A percentile compares a stretch with the other conserved stretches of the same genome.
These are phyloP conservation scores for Sciurus carolinensis DNA, from an alignment of 2,797 vertebrate genomes.

Conservation along the genomic window DNA sequence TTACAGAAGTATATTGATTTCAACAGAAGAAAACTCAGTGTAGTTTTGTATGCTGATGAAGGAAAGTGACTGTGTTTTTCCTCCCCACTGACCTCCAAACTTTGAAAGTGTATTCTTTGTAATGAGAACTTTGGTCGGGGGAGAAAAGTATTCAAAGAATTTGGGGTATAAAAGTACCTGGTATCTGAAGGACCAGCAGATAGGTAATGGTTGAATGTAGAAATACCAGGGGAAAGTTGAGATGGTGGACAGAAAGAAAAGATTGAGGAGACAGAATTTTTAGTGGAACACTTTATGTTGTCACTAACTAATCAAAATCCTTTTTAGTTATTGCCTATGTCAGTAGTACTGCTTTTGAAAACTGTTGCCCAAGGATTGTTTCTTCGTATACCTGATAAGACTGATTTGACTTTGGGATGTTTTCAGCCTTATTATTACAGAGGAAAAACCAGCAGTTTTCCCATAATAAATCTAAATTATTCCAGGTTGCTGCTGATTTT, in stretches of 20 bases:
- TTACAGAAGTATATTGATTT: constrained; percentile 69
- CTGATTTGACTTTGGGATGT: constrained; percentile 46
- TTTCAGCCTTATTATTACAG: constrained; percentile 65
- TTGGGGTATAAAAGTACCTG: constrained; percentile 46
- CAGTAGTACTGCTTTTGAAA: constrained; percentile 55
- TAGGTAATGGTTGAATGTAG: neutral
- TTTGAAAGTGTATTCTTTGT: constrained; percentile 62
- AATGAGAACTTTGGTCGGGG: constrained; percentile 48
- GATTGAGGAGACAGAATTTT: constrained; percentile 47
- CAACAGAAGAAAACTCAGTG: constrained; percentile 49
- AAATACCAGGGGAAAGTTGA: constrained; percentile 9
- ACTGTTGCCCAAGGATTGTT: constrained; percentile 51
- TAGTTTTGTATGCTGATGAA: constrained; percentile 15
- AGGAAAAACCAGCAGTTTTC: constrained; percentile 23
- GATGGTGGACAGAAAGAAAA: neutral
- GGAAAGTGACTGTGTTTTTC: constrained; percentile 28
- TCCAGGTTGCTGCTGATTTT: constrained; percentile 72
- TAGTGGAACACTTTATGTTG: constrained; percentile 19
- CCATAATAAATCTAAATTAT: constrained; percentile 73
- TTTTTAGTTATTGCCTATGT: constrained; percentile 38
- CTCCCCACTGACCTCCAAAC: neutral
- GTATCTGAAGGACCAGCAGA: constrained; percentile 23
- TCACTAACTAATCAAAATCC: constrained; percentile 37
- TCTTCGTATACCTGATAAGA: constrained; percentile 61
- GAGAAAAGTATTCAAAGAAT: constrained; percentile 23